Conservation (phyloP, 2,113 vertebrate genomes). For the Atractosteus spatula region DNA sequence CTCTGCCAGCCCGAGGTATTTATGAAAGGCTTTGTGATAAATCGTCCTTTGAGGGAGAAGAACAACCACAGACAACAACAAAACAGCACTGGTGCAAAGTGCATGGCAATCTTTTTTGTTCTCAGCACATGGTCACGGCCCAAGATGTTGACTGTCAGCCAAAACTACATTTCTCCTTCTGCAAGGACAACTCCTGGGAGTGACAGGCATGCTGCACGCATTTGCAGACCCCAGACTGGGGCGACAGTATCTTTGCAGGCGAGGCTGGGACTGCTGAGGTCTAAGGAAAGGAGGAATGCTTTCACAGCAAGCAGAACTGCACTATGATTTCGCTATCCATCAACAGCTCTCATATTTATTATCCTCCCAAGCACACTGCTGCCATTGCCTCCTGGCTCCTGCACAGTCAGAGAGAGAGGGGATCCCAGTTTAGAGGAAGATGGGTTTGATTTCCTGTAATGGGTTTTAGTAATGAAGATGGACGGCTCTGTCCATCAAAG, state of each 20-base stretch:
- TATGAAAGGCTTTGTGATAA: not conserved
- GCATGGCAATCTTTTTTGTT: no score
- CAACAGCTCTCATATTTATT: not conserved
- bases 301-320: not conserved
- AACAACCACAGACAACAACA: no score
- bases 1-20: not conserved
- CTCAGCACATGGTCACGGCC: no score
- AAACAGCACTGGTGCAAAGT: no score
- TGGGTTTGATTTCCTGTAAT: slow-evolving; percentile 14
- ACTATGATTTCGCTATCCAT: not conserved
- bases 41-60: not conserved
- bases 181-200: no score
- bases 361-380: not conserved
- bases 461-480: not conserved
- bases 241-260: no score
- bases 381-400: not conserved
- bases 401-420: not conserved
- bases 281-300: no score
- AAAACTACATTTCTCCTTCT: no score
- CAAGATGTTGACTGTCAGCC: no score
- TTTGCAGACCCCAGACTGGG: no score
- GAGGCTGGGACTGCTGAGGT: no score
- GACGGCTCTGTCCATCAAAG: not conserved
- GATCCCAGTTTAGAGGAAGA: not conserved
- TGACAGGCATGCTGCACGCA: no score